Base-by-base conservation (phyloP, 2,113 vertebrate species). In the Erinaceus europaeus region DNA sequence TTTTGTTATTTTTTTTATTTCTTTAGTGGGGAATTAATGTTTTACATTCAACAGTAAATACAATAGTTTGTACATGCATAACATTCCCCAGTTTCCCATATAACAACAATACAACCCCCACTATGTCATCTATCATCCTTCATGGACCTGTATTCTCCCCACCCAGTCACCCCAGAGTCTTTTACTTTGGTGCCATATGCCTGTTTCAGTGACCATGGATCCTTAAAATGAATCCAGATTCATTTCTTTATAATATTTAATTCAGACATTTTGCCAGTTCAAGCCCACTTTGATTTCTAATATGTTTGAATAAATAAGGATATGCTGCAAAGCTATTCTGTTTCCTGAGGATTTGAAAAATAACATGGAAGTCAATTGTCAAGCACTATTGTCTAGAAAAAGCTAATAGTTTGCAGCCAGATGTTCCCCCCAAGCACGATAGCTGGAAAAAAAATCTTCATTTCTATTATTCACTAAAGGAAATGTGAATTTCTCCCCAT, bases 211-310 rank as follows among this genome's bases (percentile, higher is more conserved):
- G 91, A 90, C 48, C 3, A 2, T 71, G 57, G 76, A 62, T 67
- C 84, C 78, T 92, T 87, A 93, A 90, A 94, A 92, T 87, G 91
- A 87, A 93, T 92, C 89, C 92, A 95, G 95, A 94, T 90, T 81
- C 84, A 89, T 89, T 94, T 94, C 90, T 94, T 88, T 90, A 87
- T 88, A 93, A 48, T 81, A 73, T 93, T 84, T 71, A 46, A 75
- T 57, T 90, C 90, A 90, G 92, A 90, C n/a, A 82, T 89, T 94
- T 94, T 90, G 83, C 89, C 84, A 81, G 78, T 78, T 93, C 71
- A 89, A 93, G 76, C 65, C 84, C 89, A 86, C 91, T 94, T 94
- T 94, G 92, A 94, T 93, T 94, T 94, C 91, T 88, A 87, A 68
- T 90, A 84, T 82, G 82, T 92, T 89, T 93, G 90, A 89, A 85